A percentile compares a stretch with the other conserved stretches of the same genome.
phyloP scores from a whole-genome alignment of 64 coral and sea anemone species.

The Hydrozoanthus tunicans region DNA sequence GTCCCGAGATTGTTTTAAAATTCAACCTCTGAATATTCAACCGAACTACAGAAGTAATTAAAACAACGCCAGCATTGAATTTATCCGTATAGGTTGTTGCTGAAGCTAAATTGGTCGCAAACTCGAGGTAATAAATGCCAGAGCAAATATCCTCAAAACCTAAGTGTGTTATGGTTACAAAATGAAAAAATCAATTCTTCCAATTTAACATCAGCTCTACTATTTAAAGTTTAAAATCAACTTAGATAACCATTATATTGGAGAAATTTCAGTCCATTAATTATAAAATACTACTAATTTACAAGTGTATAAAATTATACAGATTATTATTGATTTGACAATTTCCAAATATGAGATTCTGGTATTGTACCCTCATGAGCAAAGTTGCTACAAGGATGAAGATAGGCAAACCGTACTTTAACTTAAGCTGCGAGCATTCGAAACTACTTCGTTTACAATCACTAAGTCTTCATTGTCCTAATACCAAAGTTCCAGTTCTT shows the following conservation, averaged over 20 bases:
- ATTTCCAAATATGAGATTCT: slow-evolving; percentile 36
- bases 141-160: no score
- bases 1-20: background rate
- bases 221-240: no score
- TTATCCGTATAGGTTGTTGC: background rate
- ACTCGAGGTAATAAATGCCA: background rate
- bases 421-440: background rate
- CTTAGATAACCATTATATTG: background rate
- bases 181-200: no score
- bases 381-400: background rate
- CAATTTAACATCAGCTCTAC: no score
- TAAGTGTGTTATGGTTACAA: no score
- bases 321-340: background rate
- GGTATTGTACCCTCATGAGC: background rate
- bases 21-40: no score
- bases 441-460: background rate
- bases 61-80: slow-evolving; percentile 30
- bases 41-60: no score
- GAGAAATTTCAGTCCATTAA: background rate
- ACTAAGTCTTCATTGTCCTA: background rate
- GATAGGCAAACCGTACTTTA: background rate
- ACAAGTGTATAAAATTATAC: background rate
- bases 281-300: background rate
- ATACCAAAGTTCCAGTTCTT: background rate
- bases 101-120: background rate